Evolutionary conservation across 2,113 vertebrate species (phyloP).

Genomic region (Caloenas nicobarica): DNA sequence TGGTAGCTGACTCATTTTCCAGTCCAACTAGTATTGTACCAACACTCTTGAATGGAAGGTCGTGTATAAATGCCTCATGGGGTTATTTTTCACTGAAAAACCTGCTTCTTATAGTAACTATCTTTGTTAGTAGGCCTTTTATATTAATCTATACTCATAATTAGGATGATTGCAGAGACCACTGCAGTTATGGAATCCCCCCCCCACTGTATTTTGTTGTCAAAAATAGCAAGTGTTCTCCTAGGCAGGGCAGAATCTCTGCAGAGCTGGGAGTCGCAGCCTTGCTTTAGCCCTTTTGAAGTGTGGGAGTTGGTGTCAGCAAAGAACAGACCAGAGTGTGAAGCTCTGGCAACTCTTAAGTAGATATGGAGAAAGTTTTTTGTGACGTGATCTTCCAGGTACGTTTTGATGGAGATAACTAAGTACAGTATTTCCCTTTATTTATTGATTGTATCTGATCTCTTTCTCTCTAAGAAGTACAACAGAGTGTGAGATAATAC

Average conservation of each 20-base stretch:
- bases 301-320: not conserved
- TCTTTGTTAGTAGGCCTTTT: not conserved
- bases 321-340: not conserved
- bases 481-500: not conserved
- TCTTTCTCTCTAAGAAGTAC: not conserved
- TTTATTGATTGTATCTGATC: not conserved
- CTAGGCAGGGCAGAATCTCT: not conserved
- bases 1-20: not conserved
- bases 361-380: not conserved
- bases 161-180: not conserved
- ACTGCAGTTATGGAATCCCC: fast-evolving
- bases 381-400: not conserved
- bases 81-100: not conserved
- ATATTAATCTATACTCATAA: not conserved
- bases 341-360: not conserved
- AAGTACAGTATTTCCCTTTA: not conserved
- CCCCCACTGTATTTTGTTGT: not conserved
- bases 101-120: not conserved
- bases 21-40: not conserved
- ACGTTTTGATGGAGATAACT: not conserved
- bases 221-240: not conserved
- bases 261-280: not conserved
- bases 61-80: not conserved
- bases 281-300: not conserved
- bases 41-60: not conserved